Evolutionary conservation across 1,140 invertebrate genomes (phyloP), one percentile per base, ranked within the genome.

Genomic region (Pogonomyrmex californicus): DNA sequence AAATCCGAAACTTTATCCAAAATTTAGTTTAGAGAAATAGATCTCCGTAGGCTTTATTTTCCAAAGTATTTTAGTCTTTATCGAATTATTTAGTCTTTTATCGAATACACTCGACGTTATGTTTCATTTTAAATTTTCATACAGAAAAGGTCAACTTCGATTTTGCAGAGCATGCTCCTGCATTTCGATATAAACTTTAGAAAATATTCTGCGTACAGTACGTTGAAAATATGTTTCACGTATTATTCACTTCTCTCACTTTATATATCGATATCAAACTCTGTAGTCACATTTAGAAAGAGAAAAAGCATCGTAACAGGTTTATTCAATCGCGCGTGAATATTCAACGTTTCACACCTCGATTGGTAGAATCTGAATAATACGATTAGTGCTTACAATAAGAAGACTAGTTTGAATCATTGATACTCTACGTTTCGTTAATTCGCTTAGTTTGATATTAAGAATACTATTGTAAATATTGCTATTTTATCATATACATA

Each of bases 311-410:
- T 83, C 54, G 68, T 60, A 73, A 83, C n/a, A 73, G n/a, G 54
- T 60, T 73, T 73, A 73, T 41, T 60, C 41, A 41, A 38, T 73
- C 33, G 30, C 49, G 36, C 54, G 44, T 49, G 51, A 73, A 75
- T 83, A 83, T 73, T 60, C 54, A 73, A 83, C 68, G 51, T 82
- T 78, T 71, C 38, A 41, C 33, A 70, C 38, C 33, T 82, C 17
- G 17, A 12, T 70, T 38, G 12, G 30, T 12, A 36, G 17, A 63
- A 83, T 38, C 54, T 60, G 54, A 73, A n/a, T 83, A 73, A 83
- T 47, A 60, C 58, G 41, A 83, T 60, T 41, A 60, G 4, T 17
- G 30, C 41, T 44, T 41, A 36, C 33, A 41, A 71, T 44, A 47
- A 49, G 5, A 70, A 4, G n/a, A 30, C 5, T 68, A 70, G 63